These are phyloP conservation scores for Drosophila rhopaloa DNA, from an alignment of 1,140 invertebrate species.

Conservation along the genomic window DNA sequence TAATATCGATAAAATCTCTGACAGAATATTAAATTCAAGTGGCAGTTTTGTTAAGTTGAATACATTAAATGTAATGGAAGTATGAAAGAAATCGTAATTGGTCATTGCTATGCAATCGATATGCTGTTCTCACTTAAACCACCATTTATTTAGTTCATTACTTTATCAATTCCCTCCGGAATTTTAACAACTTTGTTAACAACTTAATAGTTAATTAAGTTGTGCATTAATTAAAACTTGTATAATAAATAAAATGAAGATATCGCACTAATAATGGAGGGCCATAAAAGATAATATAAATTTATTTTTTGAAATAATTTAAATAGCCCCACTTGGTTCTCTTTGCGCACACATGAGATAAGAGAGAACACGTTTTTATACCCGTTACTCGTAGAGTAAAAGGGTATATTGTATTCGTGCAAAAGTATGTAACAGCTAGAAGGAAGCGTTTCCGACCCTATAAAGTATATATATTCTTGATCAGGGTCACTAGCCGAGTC, in stretches of 20 bases:
- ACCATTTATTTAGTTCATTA: constrained; percentile 4
- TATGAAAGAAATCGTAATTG: neutral
- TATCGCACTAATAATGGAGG: neutral
- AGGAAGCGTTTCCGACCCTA: too few species aligned
- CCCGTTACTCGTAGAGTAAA: too few species aligned
- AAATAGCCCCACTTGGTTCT: constrained; percentile 19
- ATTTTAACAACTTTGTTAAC: neutral
- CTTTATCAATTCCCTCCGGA: neutral
- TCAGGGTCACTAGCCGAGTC: too few species aligned
- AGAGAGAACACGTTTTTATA: constrained; percentile 35
- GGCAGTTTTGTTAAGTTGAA: constrained; percentile 15
- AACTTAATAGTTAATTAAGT: constrained; percentile 11
- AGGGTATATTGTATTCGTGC: too few species aligned
- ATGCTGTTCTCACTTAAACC: neutral
- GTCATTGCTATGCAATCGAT: neutral
- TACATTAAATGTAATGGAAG: constrained; percentile 12
- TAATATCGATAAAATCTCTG: constrained; percentile 14
- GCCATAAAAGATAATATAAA: constrained; percentile 6
- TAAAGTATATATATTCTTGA: too few species aligned
- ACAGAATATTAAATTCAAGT: neutral
- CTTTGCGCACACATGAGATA: constrained; percentile 20
- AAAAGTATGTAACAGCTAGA: too few species aligned
- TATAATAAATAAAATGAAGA: neutral
- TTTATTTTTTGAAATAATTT: constrained; percentile 32
- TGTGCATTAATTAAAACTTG: neutral